Percentiles rank a stretch among this genome's conserved stretches.
These are phyloP conservation scores for Lytechinus pictus DNA, from an alignment of 35 echinoderm and acorn worm genomes.

Conservation along the genomic window DNA sequence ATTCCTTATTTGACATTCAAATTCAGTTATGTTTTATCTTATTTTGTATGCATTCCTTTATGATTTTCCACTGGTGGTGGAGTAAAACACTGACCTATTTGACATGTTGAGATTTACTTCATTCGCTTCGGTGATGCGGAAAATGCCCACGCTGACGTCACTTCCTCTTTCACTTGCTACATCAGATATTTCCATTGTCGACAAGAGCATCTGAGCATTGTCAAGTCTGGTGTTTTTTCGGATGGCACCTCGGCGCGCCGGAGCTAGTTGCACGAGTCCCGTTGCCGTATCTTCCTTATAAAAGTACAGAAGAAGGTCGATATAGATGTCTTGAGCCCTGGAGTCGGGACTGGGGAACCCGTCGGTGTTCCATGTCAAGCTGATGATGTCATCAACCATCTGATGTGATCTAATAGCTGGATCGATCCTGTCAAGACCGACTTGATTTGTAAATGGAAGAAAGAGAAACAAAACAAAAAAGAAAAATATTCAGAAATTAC, in stretches of 20 bases:
- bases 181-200: slow-evolving; percentile 18
- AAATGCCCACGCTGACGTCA: slow-evolving; percentile 41
- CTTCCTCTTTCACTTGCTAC: neutral
- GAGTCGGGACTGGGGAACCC: slow-evolving; percentile 56
- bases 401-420: slow-evolving; percentile 26
- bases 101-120: slow-evolving; percentile 32
- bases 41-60: too few species aligned
- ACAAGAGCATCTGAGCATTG: slow-evolving; percentile 45
- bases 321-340: slow-evolving; percentile 22
- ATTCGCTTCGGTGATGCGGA: slow-evolving; percentile 59
- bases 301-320: slow-evolving; percentile 76
- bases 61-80: too few species aligned
- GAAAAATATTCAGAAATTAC: neutral
- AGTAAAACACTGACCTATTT: slow-evolving; percentile 29
- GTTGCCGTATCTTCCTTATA: slow-evolving; percentile 61
- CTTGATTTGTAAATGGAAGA: slow-evolving; percentile 1
- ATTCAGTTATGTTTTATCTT: too few species aligned
- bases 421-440: slow-evolving; percentile 60
- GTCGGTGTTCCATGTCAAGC: slow-evolving; percentile 43
- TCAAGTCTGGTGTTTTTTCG: slow-evolving; percentile 48
- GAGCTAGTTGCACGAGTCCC: slow-evolving; percentile 55
- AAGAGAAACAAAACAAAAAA: neutral
- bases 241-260: slow-evolving; percentile 26
- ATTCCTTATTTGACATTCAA: too few species aligned
- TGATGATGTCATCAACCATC: slow-evolving; percentile 7